Evolutionary conservation across 2,888 invertebrate genomes (phyloP).

Genomic region (Tinea semifulvella): DNA sequence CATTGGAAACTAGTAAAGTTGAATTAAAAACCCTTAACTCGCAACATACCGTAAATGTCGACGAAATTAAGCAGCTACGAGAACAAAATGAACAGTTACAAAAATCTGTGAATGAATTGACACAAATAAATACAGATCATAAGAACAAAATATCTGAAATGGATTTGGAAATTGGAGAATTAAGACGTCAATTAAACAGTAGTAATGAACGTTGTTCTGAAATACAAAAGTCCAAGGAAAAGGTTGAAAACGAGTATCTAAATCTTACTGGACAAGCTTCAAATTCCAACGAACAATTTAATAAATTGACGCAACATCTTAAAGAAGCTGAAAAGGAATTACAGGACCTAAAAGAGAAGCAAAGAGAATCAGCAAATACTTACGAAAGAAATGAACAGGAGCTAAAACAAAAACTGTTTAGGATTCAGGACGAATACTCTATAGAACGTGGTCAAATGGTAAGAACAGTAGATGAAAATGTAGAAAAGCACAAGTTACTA

Average conservation of each 20-base stretch:
- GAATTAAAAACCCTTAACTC: slow-evolving; percentile 56
- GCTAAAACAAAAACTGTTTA: slow-evolving; percentile 53
- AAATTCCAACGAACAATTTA: slow-evolving; percentile 68
- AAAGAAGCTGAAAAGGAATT: slow-evolving; percentile 67
- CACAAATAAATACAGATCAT: slow-evolving; percentile 40
- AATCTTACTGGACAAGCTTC: slow-evolving; percentile 66
- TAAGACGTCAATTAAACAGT: slow-evolving; percentile 63
- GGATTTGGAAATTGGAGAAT: slow-evolving; percentile 65
- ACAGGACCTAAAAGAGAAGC: slow-evolving; percentile 56
- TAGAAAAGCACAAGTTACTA: slow-evolving; percentile 41
- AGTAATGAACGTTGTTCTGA: slow-evolving; percentile 66
- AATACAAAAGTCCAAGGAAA: slow-evolving; percentile 63
- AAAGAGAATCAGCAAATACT: slow-evolving; percentile 47
- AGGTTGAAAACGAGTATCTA: slow-evolving; percentile 67
- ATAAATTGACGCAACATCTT: slow-evolving; percentile 62
- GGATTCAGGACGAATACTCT: slow-evolving; percentile 50
- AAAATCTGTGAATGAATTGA: slow-evolving; percentile 46
- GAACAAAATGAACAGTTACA: slow-evolving; percentile 53
- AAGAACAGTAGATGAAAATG: slow-evolving; percentile 39
- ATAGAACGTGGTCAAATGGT: slow-evolving; percentile 43
- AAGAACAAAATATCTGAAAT: slow-evolving; percentile 50
- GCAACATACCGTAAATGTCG: slow-evolving; percentile 50
- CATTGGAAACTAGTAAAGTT: slow-evolving; percentile 51
- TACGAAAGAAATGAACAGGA: slow-evolving; percentile 56
- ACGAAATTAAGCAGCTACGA: slow-evolving; percentile 48